Evolutionary conservation across 2,113 vertebrate genomes (phyloP).

Genomic region (Daboia siamensis): DNA sequence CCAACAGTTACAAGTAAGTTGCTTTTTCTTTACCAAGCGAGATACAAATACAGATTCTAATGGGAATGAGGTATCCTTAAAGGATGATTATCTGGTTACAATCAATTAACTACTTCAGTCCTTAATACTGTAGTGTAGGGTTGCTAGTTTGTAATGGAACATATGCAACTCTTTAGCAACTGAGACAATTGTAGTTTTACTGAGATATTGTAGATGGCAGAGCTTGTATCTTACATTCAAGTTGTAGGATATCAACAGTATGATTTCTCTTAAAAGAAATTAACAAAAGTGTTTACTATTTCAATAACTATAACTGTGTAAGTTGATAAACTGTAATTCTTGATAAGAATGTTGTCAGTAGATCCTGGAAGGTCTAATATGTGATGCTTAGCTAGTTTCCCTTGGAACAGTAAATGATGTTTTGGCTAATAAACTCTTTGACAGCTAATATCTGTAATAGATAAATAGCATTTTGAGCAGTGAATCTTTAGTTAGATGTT

Average conservation of each 20-base stretch:
- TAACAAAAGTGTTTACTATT: background rate
- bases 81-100: background rate
- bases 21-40: background rate
- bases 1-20: background rate
- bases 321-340: background rate
- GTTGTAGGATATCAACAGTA: background rate
- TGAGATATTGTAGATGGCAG: background rate
- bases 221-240: background rate
- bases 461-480: conserved; percentile 11
- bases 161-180: background rate
- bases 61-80: background rate
- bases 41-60: background rate
- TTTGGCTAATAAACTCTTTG: background rate
- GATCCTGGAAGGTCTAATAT: background rate
- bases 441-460: conserved; percentile 3
- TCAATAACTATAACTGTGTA: background rate
- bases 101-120: background rate
- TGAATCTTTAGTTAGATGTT: conserved; percentile 23
- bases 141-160: background rate
- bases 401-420: background rate
- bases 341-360: background rate
- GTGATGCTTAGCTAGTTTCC: background rate
- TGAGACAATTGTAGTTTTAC: background rate
- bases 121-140: background rate
- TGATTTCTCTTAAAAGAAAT: background rate